Base-by-base conservation (phyloP, 2,797 vertebrate species). In the Takifugu ocellatus region DNA sequence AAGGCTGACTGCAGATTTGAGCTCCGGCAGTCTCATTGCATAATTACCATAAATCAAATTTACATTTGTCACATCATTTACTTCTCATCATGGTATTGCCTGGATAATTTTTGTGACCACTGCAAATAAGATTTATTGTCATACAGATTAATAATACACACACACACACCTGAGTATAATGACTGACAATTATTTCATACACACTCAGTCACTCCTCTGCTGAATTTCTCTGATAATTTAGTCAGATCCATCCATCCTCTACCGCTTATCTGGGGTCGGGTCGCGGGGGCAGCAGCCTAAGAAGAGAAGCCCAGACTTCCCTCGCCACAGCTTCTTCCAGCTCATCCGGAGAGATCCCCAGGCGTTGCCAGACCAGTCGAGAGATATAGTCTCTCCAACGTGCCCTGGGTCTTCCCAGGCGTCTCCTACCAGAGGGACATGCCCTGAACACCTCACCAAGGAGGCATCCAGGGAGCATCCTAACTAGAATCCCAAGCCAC, bases 11-110 rank as follows among this genome's bases (percentile, higher is more conserved):
- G 66, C 74, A 67, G 51, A 25, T 66, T 68, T 66, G 65, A 60
- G 69, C 57, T 54, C 66, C 36, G 57, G 65, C 68, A 65, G 54
- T 56, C 71, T 81, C 79, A 77, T 79, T 83, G 82, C 56, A 51
- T 81, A 85, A 85, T 89, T 79, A 83, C 65, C 81, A 89, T 89
- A 87, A 86, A 90, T 89, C 88, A 82, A 67, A 87, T 89, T 84
- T 86, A 83, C 75, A 84, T 85, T 86, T 84, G 74, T 84, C 78
- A 78, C 81, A 71, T 82, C 76, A 85, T 89, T 88, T 82, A 78
- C 77, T 63, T 70, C 68, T 83, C 84, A 77, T 81, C 75, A 70
- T 70, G 63, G 70, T 69, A 43, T 79, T 74, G 81, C 78, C 65
- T 84, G 79, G 68, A 84, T 89, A 78, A 88, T 84, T 85, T 83